phyloP scores from a whole-genome alignment of 2,797 vertebrate species.

The Diglossa cyanea region DNA sequence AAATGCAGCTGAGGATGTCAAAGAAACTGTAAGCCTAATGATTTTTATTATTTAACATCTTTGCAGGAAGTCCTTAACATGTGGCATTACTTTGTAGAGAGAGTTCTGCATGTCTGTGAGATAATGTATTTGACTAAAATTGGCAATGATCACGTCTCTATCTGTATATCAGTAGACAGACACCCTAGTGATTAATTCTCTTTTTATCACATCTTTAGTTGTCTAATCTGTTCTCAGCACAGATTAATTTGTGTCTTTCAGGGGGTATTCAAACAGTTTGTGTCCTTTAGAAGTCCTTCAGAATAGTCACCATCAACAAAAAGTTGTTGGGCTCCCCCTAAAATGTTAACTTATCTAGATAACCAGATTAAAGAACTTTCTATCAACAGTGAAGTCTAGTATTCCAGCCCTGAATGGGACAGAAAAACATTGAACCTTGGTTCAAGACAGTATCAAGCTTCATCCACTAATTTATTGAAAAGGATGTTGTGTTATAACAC shows the following conservation, averaged over 20 bases:
- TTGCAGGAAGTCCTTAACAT: neutral
- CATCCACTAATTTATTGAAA: neutral
- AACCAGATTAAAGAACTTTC: neutral
- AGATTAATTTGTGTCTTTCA: neutral
- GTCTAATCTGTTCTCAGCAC: neutral
- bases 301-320: neutral
- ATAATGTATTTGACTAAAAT: neutral
- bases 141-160: neutral
- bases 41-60: neutral
- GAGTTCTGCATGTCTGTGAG: neutral
- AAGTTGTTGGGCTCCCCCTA: fast-evolving
- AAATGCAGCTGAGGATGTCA: neutral
- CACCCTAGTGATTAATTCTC: neutral
- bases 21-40: neutral
- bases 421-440: neutral
- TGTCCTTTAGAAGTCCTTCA: neutral
- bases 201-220: neutral
- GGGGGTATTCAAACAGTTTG: neutral
- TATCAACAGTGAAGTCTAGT: neutral
- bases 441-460: neutral
- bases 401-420: neutral
- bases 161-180: constrained; percentile 13
- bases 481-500: neutral
- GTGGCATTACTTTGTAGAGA: neutral
- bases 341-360: neutral